A percentile compares a stretch with the other conserved stretches of the same genome.
Evolutionary conservation across 2,888 invertebrate genomes (phyloP).

Genomic region (Lymantria dispar): DNA sequence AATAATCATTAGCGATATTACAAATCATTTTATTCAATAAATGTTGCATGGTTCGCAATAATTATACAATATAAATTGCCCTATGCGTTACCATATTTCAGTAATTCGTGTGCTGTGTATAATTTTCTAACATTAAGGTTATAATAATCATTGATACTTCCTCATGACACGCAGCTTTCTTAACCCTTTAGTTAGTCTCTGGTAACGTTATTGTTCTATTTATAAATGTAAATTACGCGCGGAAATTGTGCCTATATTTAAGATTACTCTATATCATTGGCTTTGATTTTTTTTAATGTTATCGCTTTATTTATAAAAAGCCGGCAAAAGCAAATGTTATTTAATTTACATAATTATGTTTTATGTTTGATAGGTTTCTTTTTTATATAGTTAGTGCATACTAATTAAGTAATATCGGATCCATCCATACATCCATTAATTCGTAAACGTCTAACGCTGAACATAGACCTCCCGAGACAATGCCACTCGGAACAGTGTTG

Average conservation of each 20-base stretch:
- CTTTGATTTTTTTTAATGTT: not conserved
- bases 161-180: slow-evolving; percentile 5
- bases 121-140: slow-evolving; percentile 10
- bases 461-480: too few species aligned
- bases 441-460: too few species aligned
- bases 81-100: slow-evolving; percentile 1
- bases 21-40: slow-evolving; percentile 6
- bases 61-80: slow-evolving; percentile 6
- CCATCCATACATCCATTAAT: too few species aligned
- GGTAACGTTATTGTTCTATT: not conserved
- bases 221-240: not conserved
- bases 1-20: slow-evolving; percentile 1
- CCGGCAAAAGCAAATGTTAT: too few species aligned
- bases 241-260: not conserved
- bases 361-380: too few species aligned
- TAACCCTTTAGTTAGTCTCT: slow-evolving; percentile 5
- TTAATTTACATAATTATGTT: too few species aligned
- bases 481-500: too few species aligned
- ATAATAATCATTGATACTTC: slow-evolving; percentile 9
- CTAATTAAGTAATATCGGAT: too few species aligned
- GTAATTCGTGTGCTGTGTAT: slow-evolving; percentile 8
- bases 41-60: slow-evolving; percentile 3
- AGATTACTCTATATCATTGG: not conserved
- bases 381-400: too few species aligned
- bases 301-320: not conserved